Conservation (phyloP, 2,888 invertebrate genomes). For the Dolichopus griseipennis region DNA sequence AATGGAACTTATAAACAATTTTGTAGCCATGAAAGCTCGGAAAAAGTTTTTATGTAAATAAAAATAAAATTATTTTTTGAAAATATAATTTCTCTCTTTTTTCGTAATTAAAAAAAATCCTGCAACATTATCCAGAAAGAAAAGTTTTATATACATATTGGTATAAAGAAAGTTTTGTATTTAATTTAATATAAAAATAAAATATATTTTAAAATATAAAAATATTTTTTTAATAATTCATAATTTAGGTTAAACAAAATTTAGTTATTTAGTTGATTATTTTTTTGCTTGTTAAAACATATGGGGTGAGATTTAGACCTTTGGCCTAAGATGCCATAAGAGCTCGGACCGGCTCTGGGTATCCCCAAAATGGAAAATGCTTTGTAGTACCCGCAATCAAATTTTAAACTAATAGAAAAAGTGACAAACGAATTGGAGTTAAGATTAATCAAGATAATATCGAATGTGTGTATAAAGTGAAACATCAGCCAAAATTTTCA, state of each 20-base stretch:
- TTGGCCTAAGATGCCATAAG: no score
- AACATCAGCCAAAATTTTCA: no score
- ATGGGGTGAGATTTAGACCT: not conserved
- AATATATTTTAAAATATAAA: not conserved
- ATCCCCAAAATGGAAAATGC: no score
- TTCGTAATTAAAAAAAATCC: conserved; percentile 8
- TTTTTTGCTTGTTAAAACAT: conserved; percentile 1
- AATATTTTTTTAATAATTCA: conserved; percentile 1
- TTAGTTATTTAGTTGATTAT: no score
- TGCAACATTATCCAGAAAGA: not conserved
- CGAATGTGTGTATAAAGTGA: no score
- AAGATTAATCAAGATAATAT: no score
- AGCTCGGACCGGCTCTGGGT: not conserved
- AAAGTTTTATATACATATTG: not conserved
- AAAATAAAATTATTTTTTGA: no score
- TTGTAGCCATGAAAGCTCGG: conserved; percentile 13
- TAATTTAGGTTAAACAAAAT: no score
- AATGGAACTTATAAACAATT: conserved; percentile 12
- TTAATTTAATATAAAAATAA: not conserved
- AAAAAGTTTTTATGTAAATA: conserved; percentile 11
- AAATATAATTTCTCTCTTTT: conserved; percentile 11
- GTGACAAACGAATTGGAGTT: no score
- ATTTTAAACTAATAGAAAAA: no score
- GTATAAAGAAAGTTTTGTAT: not conserved
- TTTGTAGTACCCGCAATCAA: no score